phyloP scores from a whole-genome alignment of 2,797 vertebrate species.

The Pyrocephalus nanus region DNA sequence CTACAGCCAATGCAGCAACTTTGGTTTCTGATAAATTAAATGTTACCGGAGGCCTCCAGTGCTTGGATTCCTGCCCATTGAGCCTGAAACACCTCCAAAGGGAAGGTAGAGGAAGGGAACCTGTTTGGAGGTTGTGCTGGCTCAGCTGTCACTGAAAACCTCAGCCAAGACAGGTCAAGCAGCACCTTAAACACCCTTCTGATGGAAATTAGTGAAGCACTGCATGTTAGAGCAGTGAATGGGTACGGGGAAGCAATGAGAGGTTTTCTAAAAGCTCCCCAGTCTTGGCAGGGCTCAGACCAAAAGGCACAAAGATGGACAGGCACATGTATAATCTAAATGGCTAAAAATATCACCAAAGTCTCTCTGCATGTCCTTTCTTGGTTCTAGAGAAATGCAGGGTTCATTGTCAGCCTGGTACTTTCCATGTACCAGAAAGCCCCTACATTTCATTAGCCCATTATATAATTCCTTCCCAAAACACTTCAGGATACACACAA shows the following conservation, averaged over 20 bases:
- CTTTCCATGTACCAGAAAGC: neutral
- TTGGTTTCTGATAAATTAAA: slow-evolving; percentile 33
- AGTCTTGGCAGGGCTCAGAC: neutral
- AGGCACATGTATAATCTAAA: neutral
- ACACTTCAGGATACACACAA: neutral
- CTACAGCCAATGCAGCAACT: slow-evolving; percentile 16
- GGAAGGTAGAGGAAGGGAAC: neutral
- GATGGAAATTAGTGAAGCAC: neutral
- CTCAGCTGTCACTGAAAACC: neutral
- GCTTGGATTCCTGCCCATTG: neutral
- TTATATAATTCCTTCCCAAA: slow-evolving; percentile 31
- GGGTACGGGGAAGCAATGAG: neutral
- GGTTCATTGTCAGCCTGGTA: neutral
- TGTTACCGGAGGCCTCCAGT: neutral
- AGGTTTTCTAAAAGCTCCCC: neutral
- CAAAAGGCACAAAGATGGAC: neutral
- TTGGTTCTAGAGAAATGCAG: neutral
- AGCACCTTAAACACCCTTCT: neutral
- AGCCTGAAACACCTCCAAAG: neutral
- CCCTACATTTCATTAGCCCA: neutral
- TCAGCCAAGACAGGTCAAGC: neutral
- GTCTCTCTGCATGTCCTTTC: neutral
- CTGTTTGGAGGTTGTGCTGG: slow-evolving; percentile 6
- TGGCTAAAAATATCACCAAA: neutral
- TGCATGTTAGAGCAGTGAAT: rapidly evolving